phyloP scores from a whole-genome alignment of 2,113 vertebrate species.

The Apaloderma vittatum region DNA sequence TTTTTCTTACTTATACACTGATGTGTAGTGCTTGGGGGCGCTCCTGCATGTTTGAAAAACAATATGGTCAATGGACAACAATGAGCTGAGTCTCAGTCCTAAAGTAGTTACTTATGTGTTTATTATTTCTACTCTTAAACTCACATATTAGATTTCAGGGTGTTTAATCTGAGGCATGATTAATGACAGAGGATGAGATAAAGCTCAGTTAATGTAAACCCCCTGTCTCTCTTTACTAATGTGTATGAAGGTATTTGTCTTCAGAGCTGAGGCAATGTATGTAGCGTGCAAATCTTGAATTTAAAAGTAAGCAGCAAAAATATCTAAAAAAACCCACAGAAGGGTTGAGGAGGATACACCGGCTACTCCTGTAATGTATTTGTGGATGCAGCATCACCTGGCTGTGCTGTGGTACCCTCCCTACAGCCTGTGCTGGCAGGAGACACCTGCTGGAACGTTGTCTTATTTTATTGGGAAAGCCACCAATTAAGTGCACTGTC shows the following conservation, averaged over 20 bases:
- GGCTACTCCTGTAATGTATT: background rate
- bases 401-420: background rate
- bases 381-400: background rate
- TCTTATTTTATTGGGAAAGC: rapidly evolving
- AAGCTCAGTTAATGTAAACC: background rate
- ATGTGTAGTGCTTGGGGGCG: rapidly evolving
- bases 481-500: background rate
- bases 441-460: background rate
- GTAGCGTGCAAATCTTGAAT: background rate
- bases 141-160: background rate
- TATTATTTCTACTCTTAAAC: background rate
- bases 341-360: background rate
- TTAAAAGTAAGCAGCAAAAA: background rate
- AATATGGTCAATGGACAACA: background rate
- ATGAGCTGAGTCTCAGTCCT: background rate
- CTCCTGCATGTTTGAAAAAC: background rate
- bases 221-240: background rate
- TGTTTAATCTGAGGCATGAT: background rate
- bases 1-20: background rate
- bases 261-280: background rate
- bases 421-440: background rate
- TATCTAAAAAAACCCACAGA: background rate
- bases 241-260: background rate
- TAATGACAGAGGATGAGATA: background rate
- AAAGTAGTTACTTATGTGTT: background rate